phyloP scores from a whole-genome alignment of 2,797 vertebrate genomes.

The Acrossocheilus fasciatus region DNA sequence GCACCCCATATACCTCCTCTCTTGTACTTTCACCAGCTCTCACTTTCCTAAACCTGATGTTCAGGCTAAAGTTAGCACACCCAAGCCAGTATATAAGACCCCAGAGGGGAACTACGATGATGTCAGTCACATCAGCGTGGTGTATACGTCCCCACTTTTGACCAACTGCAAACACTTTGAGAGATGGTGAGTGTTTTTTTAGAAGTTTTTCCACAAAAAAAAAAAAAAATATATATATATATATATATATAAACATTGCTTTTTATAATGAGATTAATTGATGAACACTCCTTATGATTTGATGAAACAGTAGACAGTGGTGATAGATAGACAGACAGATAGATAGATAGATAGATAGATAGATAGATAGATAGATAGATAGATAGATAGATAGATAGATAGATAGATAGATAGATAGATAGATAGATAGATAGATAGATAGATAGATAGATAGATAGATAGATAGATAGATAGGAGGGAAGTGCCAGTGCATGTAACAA shows the following conservation, averaged over 20 bases:
- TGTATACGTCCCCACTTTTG: slow-evolving; percentile 81
- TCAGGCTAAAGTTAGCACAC: slow-evolving; percentile 88
- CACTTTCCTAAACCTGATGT: slow-evolving; percentile 83
- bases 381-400: background rate
- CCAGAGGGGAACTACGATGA: slow-evolving; percentile 69
- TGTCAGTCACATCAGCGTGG: slow-evolving; percentile 83
- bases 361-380: background rate
- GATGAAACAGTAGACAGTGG: no score
- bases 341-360: no score
- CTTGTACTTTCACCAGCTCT: slow-evolving; percentile 73
- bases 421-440: no score
- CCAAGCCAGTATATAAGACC: slow-evolving; percentile 86
- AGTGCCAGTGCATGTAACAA: background rate
- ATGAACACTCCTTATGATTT: background rate
- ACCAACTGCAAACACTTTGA: slow-evolving; percentile 74
- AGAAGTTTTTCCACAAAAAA: background rate
- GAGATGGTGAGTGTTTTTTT: slow-evolving; percentile 81
- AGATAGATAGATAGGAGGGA: background rate
- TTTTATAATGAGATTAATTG: background rate
- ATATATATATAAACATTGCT: background rate
- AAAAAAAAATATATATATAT: no score
- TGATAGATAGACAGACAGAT: no score
- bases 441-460: background rate
- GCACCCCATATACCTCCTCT: slow-evolving; percentile 72
- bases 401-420: background rate